phyloP scores from a whole-genome alignment of 2,888 invertebrate species.

The Eudemis profundana region DNA sequence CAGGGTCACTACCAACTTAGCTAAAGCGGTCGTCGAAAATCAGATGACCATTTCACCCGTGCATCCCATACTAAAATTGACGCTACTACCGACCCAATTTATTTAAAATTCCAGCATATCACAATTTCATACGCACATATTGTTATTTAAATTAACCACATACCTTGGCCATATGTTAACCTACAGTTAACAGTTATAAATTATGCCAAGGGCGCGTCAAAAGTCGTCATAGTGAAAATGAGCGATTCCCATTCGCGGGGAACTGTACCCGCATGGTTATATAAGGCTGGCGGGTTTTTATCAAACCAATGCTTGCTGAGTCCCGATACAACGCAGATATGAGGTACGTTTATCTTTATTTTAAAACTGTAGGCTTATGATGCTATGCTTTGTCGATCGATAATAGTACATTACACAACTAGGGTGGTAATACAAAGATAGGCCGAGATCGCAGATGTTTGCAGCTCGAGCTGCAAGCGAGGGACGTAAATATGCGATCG shows the following conservation, averaged over 20 bases:
- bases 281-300: constrained; percentile 12
- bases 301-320: constrained; percentile 14
- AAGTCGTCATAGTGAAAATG: constrained; percentile 26
- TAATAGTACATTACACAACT: too few species aligned
- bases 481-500: too few species aligned
- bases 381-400: too few species aligned
- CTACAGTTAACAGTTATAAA: constrained; percentile 9
- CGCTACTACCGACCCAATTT: too few species aligned
- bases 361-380: background rate
- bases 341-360: constrained; percentile 12
- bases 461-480: too few species aligned
- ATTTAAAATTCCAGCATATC: background rate
- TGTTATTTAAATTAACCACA: constrained; percentile 18
- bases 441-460: too few species aligned
- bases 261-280: constrained; percentile 38
- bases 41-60: too few species aligned
- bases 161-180: constrained; percentile 7
- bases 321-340: constrained; percentile 17
- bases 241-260: constrained; percentile 11
- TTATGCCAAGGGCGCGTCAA: constrained; percentile 29
- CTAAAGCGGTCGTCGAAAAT: too few species aligned
- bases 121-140: background rate
- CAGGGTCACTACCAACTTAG: too few species aligned
- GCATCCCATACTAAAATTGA: too few species aligned
- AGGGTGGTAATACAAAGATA: too few species aligned